A percentile compares a stretch with the other conserved stretches of the same genome.
Evolutionary conservation across 2,888 invertebrate genomes (phyloP).

Genomic region (Tineola bisselliella): DNA sequence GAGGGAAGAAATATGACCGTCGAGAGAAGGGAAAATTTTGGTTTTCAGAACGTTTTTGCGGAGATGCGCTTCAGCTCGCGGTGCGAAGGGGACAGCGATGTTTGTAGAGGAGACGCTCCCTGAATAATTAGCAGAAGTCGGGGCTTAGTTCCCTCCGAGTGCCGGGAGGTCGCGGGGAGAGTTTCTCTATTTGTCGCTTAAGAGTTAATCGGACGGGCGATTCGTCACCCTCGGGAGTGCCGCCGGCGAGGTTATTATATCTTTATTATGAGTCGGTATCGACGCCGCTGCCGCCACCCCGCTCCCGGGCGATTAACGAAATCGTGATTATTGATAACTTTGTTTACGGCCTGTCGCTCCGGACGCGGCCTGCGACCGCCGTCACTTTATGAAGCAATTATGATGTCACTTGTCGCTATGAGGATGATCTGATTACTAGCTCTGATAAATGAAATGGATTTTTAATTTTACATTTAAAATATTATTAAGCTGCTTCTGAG

Average conservation of each 20-base stretch:
- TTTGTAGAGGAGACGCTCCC: slow-evolving; percentile 44
- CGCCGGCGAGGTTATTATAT: slow-evolving; percentile 51
- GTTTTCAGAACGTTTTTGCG: slow-evolving; percentile 65
- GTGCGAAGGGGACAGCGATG: slow-evolving; percentile 51
- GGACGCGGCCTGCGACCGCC: slow-evolving; percentile 15
- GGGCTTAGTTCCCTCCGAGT: slow-evolving; percentile 59
- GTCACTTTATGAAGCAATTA: slow-evolving; percentile 19
- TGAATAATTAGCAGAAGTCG: slow-evolving; percentile 66
- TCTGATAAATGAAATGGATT: slow-evolving; percentile 5
- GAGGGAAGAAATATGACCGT: slow-evolving; percentile 66
- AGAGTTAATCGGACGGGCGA: slow-evolving; percentile 66
- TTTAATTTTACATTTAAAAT: slow-evolving; percentile 6
- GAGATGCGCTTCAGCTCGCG: slow-evolving; percentile 61
- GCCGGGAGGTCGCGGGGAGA: slow-evolving; percentile 36
- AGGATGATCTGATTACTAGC: not conserved
- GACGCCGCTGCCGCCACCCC: slow-evolving; percentile 26
- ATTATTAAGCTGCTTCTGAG: not conserved
- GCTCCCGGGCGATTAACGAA: slow-evolving; percentile 51
- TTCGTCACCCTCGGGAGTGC: slow-evolving; percentile 64
- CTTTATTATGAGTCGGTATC: slow-evolving; percentile 56
- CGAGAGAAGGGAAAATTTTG: slow-evolving; percentile 65
- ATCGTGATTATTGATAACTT: slow-evolving; percentile 63
- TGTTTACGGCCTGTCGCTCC: slow-evolving; percentile 29
- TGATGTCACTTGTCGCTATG: slow-evolving; percentile 13
- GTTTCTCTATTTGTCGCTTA: slow-evolving; percentile 67